Evolutionary conservation across 1,140 invertebrate genomes (phyloP), one percentile per base, ranked within the genome.

Genomic region (Coenobita brevimanus): DNA sequence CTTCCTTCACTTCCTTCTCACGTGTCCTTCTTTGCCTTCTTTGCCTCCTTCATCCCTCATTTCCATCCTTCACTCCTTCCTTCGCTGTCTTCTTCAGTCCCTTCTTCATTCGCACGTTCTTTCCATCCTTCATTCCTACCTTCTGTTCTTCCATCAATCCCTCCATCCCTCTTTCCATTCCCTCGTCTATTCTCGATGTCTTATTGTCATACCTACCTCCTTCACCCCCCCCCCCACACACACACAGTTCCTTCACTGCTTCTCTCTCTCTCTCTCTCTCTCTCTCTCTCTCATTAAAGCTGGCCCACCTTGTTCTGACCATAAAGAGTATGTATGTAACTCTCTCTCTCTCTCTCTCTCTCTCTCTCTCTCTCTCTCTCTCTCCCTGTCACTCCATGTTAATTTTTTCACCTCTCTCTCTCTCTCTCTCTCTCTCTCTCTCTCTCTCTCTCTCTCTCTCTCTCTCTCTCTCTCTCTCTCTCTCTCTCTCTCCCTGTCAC

Each of bases 11-110:
- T 30, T 71, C 67, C 30, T 30, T 71, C 67, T 3, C 3, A 0
- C 0, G 1, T 33, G 15, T 33, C 67, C 3, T 33, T 71, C 67
- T 27, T 17, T 33, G 21, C 33, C 33, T 3, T 33, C 3, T 33
- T 33, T 33, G 15, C 67, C 3, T 43, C 46, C 36, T 43, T 43
- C 46, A 33, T 76, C n/a, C 1, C 8, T 24, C 73, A 1, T 2
- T 8, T 1, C 36, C 10, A 67, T 67, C 36, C 62, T 15, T 8
- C 62, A 6, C 62, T 64, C 30, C 17, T 6, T 30, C 3, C 62
- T 64, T 64, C 30, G 62, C 71, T 64, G n/a, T 67, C 62, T 67
- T 33, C 36, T 33, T 67, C 62, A 30, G 24, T 67, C 62, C 36
- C 62, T 67, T 33, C 36, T 33, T 57, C 54, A 13, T 57, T 57